Evolutionary conservation across 2,113 vertebrate species (phyloP).

Genomic region (Pampusana beccarii): DNA sequence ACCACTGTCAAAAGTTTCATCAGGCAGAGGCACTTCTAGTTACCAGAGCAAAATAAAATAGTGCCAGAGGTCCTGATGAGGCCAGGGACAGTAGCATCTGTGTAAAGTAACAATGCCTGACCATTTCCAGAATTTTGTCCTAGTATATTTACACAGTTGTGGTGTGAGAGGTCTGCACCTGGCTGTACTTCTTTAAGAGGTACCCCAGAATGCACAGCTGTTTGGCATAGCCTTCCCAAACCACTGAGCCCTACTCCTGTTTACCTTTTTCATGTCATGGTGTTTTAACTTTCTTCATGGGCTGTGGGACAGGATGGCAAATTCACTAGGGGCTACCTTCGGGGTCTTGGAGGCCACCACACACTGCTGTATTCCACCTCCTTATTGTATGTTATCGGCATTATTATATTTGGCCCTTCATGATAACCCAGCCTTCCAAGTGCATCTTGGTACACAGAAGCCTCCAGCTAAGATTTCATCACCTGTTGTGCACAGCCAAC

Average conservation of each 20-base stretch:
- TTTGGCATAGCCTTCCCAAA: not conserved
- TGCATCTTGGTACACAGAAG: not conserved
- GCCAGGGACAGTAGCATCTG: not conserved
- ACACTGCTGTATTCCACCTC: not conserved
- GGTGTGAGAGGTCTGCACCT: not conserved
- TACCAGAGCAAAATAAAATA: not conserved
- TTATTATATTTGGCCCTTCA: not conserved
- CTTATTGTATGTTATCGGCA: not conserved
- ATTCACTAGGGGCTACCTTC: not conserved
- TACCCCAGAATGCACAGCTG: fast-evolving
- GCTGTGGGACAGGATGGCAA: not conserved
- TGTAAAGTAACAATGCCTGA: not conserved
- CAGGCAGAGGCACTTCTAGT: not conserved
- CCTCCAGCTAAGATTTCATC: not conserved
- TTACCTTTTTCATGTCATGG: not conserved
- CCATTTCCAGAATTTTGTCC: not conserved
- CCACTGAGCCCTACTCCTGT: not conserved
- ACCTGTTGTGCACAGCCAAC: not conserved
- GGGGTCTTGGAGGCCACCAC: not conserved
- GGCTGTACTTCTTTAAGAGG: not conserved
- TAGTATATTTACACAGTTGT: not conserved
- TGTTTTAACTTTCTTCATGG: not conserved
- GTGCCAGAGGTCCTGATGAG: not conserved
- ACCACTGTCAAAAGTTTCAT: fast-evolving
- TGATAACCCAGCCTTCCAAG: not conserved